phyloP scores from a whole-genome alignment of 2,888 invertebrate species.

The Caenorhabditis angaria region DNA sequence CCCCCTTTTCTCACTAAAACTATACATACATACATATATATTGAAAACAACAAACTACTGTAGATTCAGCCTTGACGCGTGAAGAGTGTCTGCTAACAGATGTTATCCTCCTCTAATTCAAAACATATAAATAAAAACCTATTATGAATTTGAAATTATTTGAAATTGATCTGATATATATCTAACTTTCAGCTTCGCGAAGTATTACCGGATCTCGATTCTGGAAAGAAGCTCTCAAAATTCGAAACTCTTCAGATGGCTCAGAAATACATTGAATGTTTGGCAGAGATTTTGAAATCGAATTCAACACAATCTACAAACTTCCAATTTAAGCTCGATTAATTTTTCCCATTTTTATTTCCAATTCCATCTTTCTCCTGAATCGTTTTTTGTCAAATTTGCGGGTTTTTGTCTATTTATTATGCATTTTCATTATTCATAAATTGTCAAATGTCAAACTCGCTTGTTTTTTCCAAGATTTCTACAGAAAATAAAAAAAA shows the following conservation, averaged over 20 bases:
- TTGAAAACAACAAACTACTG: too few species aligned
- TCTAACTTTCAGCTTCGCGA: slow-evolving; percentile 68
- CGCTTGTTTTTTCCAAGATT: too few species aligned
- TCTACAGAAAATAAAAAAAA: background rate
- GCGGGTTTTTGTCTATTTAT: too few species aligned
- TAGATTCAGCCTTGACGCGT: slow-evolving; percentile 2
- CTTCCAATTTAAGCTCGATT: background rate
- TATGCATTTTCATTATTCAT: too few species aligned
- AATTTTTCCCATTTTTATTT: background rate
- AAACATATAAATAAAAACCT: slow-evolving; percentile 14
- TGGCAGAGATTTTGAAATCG: slow-evolving; percentile 48
- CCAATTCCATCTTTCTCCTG: too few species aligned
- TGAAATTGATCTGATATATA: background rate
- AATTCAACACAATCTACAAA: too few species aligned
- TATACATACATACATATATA: too few species aligned
- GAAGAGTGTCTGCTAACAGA: slow-evolving; percentile 42
- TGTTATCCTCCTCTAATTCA: slow-evolving; percentile 28
- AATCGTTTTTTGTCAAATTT: too few species aligned
- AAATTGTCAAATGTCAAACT: too few species aligned
- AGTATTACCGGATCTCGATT: slow-evolving; percentile 70
- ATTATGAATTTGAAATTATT: slow-evolving; percentile 9
- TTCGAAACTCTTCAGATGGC: slow-evolving; percentile 72
- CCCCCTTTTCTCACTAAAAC: too few species aligned
- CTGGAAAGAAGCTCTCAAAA: slow-evolving; percentile 70
- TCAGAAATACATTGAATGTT: slow-evolving; percentile 67